A percentile compares a stretch with the other conserved stretches of the same genome.
phyloP scores from a whole-genome alignment of 2,888 invertebrate genomes.

The Yponomeuta evonymella region DNA sequence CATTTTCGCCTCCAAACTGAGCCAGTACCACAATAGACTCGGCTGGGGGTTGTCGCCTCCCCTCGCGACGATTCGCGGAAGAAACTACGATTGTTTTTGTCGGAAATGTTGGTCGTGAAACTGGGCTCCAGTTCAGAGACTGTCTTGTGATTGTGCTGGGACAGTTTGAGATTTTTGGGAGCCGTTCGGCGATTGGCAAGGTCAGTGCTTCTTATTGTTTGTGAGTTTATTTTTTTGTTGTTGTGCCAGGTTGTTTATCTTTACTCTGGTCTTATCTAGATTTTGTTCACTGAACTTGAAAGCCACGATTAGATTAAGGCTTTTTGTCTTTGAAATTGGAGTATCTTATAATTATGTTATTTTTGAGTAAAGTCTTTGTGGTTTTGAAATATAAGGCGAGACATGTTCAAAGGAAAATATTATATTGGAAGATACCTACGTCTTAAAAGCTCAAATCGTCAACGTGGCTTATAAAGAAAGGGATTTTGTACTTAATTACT shows the following conservation, averaged over 20 bases:
- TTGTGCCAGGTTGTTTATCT: background rate
- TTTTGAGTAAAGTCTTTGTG: no score
- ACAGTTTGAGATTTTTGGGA: background rate
- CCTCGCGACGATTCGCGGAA: background rate
- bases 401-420: no score
- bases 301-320: background rate
- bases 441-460: no score
- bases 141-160: background rate
- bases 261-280: background rate
- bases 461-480: no score
- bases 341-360: background rate
- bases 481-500: no score
- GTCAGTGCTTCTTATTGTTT: background rate
- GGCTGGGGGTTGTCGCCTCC: conserved; percentile 6
- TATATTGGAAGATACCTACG: no score
- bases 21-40: conserved; percentile 9
- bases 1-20: background rate
- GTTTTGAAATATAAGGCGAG: no score
- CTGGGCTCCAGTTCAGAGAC: background rate
- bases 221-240: background rate
- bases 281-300: background rate
- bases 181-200: background rate
- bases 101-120: background rate
- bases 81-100: conserved; percentile 4
- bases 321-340: background rate